Percentiles rank a stretch among this genome's conserved stretches.
Conservation (phyloP, 30 jellyfish, hydroid and myxozoan species). For the Cassiopea andromeda region DNA sequence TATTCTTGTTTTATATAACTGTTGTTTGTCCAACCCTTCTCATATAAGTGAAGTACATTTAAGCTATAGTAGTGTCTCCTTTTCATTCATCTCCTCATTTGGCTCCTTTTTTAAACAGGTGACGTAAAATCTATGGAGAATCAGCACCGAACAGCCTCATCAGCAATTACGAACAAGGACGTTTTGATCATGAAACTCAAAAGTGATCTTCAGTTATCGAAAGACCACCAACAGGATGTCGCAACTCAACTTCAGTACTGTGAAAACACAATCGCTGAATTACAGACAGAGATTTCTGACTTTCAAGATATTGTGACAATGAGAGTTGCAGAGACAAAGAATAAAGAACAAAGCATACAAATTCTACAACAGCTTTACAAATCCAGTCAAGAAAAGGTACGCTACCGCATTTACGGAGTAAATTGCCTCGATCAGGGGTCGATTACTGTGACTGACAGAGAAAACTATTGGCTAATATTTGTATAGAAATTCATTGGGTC, state of each 20-base stretch:
- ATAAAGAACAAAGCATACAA: conserved; percentile 78
- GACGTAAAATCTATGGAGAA: conserved; percentile 80
- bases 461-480: background rate
- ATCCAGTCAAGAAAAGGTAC: conserved; percentile 65
- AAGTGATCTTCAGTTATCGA: conserved; percentile 59
- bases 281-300: conserved; percentile 62
- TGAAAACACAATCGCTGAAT: conserved; percentile 53
- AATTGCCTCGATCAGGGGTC: too few species aligned
- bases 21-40: too few species aligned
- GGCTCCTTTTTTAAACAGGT: conserved; percentile 20
- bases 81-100: background rate
- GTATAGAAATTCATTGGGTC: too few species aligned
- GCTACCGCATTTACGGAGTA: background rate
- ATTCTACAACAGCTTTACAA: conserved; percentile 63
- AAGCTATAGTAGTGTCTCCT: background rate
- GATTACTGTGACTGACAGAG: background rate
- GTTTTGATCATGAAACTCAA: conserved; percentile 73
- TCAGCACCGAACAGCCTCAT: conserved; percentile 47
- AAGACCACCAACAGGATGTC: conserved; percentile 72
- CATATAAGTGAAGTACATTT: too few species aligned
- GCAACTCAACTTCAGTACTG: conserved; percentile 70
- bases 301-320: conserved; percentile 63
- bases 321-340: conserved; percentile 74
- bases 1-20: too few species aligned
- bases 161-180: conserved; percentile 71